phyloP scores from a whole-genome alignment of 1,140 invertebrate genomes.

The Bursaphelenchus mucronatus region DNA sequence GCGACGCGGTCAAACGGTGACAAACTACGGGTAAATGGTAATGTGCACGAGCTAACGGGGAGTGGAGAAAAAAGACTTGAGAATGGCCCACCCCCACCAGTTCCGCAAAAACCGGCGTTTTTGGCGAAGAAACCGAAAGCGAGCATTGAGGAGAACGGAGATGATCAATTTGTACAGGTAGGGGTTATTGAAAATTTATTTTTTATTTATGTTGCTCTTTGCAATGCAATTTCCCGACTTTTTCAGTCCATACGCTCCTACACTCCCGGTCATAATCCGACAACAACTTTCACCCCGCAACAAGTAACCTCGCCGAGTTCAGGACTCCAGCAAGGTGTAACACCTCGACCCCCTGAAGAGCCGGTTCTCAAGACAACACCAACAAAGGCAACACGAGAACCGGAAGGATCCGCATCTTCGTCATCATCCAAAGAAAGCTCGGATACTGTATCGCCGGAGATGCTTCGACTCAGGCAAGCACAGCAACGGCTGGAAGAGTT shows the following conservation, averaged over 20 bases:
- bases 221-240: not conserved
- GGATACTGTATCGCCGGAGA: conserved; percentile 10
- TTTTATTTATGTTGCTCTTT: not conserved
- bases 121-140: conserved; percentile 17
- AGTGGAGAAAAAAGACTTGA: not conserved
- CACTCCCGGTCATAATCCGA: conserved; percentile 7
- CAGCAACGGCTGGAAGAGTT: conserved; percentile 12
- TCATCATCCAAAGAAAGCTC: not conserved
- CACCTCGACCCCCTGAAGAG: not conserved
- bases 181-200: too few species aligned
- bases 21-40: too few species aligned
- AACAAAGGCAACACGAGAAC: not conserved
- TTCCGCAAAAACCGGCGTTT: conserved; percentile 27
- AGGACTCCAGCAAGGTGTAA: not conserved
- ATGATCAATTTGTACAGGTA: conserved; percentile 23
- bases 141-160: not conserved
- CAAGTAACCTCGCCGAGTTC: not conserved
- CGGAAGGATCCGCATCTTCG: conserved; percentile 12
- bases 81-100: conserved; percentile 23
- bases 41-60: too few species aligned
- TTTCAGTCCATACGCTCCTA: conserved; percentile 21
- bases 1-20: too few species aligned
- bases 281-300: not conserved
- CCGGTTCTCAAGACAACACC: not conserved
- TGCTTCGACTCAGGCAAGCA: not conserved